A percentile compares a stretch with the other conserved stretches of the same genome.
These are phyloP conservation scores for Odocoileus hemionus DNA, from an alignment of 2,113 vertebrate species.

Conservation along the genomic window DNA sequence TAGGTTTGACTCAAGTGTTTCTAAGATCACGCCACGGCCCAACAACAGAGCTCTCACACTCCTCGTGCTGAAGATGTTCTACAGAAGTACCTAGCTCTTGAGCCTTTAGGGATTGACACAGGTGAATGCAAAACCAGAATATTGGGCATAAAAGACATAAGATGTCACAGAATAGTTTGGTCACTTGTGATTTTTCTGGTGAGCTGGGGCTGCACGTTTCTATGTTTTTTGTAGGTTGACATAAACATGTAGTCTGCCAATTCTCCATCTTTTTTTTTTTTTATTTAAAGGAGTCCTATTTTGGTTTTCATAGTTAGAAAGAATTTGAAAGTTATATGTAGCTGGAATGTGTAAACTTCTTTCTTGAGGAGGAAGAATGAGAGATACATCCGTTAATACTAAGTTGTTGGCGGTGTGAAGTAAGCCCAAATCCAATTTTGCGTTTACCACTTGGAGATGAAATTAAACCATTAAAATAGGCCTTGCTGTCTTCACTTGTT, in stretches of 20 bases:
- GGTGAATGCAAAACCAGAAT: neutral
- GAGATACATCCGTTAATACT: neutral
- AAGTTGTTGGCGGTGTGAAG: neutral
- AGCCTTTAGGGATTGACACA: neutral
- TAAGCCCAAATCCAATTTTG: neutral
- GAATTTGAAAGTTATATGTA: neutral
- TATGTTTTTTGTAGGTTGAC: slow-evolving; percentile 9
- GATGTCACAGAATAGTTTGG: neutral
- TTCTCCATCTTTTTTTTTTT: neutral
- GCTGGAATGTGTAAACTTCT: neutral
- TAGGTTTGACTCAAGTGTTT: neutral
- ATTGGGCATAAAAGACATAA: neutral
- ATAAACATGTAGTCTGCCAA: neutral
- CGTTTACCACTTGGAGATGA: neutral
- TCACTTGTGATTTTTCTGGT: neutral
- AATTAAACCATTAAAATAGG: neutral
- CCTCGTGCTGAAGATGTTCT: neutral
- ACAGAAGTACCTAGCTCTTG: neutral
- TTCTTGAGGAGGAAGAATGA: neutral
- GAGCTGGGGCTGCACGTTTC: neutral
- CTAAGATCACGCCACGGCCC: neutral
- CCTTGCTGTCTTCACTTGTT: neutral
- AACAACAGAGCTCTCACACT: neutral
- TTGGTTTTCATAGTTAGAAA: slow-evolving; percentile 22
- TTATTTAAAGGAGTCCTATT: neutral